Percentiles rank a stretch among this genome's conserved stretches.
Evolutionary conservation across 2,797 vertebrate genomes (phyloP).

Genomic region (Oreonectes daqikongensis): DNA sequence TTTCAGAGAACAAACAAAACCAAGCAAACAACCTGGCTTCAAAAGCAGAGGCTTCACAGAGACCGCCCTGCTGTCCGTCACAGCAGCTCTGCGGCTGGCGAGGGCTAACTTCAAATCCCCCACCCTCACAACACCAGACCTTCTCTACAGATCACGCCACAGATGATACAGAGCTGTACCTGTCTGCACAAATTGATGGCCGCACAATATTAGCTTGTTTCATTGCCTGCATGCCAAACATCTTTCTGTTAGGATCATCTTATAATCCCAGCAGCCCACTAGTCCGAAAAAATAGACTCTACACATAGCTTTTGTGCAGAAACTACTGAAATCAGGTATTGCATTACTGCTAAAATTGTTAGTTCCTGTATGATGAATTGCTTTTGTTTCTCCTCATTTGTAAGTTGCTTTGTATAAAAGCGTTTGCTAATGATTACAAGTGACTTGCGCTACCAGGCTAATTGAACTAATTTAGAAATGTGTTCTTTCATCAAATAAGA

Average conservation of each 20-base stretch:
- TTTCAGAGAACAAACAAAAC: background rate
- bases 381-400: conserved; percentile 2
- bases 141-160: background rate
- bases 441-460: background rate
- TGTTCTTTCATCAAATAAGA: conserved; percentile 10
- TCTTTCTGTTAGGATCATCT: background rate
- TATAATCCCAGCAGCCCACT: background rate
- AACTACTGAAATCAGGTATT: background rate
- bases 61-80: background rate
- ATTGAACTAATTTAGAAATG: conserved; percentile 4
- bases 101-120: background rate
- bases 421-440: background rate
- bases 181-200: background rate
- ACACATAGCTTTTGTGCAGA: background rate
- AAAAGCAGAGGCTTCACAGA: background rate
- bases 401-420: background rate
- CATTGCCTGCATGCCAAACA: background rate
- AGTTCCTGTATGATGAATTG: background rate
- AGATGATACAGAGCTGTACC: background rate
- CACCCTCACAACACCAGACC: background rate
- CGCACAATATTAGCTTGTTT: background rate
- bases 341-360: background rate
- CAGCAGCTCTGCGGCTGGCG: background rate
- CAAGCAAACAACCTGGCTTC: background rate
- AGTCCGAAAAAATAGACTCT: no score